Base-by-base conservation (phyloP, 2,797 vertebrate species). In the Anguilla megastoma region DNA sequence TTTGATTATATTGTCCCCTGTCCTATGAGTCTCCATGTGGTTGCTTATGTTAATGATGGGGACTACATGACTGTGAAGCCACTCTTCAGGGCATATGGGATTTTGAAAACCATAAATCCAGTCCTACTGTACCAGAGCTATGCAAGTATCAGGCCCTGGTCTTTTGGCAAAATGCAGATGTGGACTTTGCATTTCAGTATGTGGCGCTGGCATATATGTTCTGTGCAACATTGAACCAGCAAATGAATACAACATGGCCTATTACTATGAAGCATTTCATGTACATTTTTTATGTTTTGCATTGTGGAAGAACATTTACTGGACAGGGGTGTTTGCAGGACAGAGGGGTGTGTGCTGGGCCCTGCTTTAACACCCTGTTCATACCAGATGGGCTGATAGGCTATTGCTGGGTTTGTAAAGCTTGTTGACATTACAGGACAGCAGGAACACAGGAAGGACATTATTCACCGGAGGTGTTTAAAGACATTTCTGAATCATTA, bases 401-500 rank as follows among this genome's bases (percentile, higher is more conserved):
- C 74, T 76, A 30, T 36, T 16, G 16, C 74, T 36, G 24, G 33
- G 33, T 76, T 16, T 76, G 36, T 18, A 84, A 83, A 82, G 41
- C 18, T 3, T 82, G 79, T 50, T 82, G 18, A 82, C 8, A 82
- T 48, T 50, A 8, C 5, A 1, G 16, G 16, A 52, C 21, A 83
- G 58, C 36, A 18, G 41, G 36, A 66, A 79, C 79, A 41, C 74
- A 87, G 80, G 45, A 24, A 30, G 82, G 60, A 69, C 79, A 33
- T 6, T 16, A 84, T 84, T 87, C 45, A 69, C n/a, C 27, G 58
- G 54, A 48, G 54, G 36, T 45, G 79, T 18, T 12, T 27, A 36
- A 52, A 45, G 80, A 48, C 5, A 84, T 16, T 2, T 56, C n/a
- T 48, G 45, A 80, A 87, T 85, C 33, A 85, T 85, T 85, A 60